A percentile compares a stretch with the other conserved stretches of the same genome.
Evolutionary conservation across 2,113 vertebrate species (phyloP).

Genomic region (Mesembrinibis cayennensis): DNA sequence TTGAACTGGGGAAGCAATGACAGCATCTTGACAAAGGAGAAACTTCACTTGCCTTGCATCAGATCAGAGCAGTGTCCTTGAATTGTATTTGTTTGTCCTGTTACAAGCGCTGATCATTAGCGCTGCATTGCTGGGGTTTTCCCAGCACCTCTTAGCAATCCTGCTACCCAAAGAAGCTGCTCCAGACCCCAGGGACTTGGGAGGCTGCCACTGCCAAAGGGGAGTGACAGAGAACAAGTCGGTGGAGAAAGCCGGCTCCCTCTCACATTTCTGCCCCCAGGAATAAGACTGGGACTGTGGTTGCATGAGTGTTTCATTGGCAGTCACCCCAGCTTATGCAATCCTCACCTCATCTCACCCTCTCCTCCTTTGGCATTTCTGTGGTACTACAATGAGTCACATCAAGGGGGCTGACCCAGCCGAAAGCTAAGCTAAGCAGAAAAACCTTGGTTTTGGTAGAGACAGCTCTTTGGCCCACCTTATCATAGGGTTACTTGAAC

Average conservation of each 20-base stretch:
- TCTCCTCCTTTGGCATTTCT: conserved; percentile 20
- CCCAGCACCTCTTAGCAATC: not conserved
- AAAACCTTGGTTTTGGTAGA: not conserved
- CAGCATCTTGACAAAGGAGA: not conserved
- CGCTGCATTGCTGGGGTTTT: not conserved
- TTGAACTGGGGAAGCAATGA: not conserved
- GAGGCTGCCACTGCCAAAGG: not conserved
- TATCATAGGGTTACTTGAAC: not conserved
- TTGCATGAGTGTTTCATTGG: conserved; percentile 38
- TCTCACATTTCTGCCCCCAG: conserved; percentile 20
- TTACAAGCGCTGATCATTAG: not conserved
- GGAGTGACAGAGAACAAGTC: not conserved
- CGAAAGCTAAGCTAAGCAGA: not conserved
- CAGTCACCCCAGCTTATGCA: conserved; percentile 42
- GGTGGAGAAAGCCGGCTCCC: not conserved
- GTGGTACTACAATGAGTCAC: conserved; percentile 44
- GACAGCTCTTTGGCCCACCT: not conserved
- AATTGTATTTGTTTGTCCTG: not conserved
- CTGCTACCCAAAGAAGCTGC: not conserved
- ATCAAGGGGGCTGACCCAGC: not conserved
- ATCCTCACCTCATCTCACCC: conserved; percentile 63
- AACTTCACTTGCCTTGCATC: not conserved
- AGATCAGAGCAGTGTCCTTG: not conserved
- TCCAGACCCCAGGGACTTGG: not conserved
- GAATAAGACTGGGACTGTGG: not conserved